Conservation (phyloP, 1,140 invertebrate genomes). For the Drosophila arawakana region DNA sequence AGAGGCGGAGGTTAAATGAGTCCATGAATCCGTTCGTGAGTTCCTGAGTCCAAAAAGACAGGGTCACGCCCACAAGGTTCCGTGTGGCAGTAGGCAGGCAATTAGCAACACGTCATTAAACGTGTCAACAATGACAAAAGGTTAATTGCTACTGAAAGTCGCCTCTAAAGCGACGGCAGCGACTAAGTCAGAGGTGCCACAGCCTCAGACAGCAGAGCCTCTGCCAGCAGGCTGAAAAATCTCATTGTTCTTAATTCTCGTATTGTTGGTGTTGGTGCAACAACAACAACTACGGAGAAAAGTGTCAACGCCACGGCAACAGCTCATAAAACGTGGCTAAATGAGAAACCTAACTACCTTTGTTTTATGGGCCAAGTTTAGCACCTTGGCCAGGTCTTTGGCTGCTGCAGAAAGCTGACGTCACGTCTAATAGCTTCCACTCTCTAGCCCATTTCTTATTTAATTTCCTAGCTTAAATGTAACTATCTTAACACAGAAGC, state of each 20-base stretch:
- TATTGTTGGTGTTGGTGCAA: slow-evolving; percentile 11
- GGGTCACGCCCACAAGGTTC: slow-evolving; percentile 41
- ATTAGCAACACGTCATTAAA: slow-evolving; percentile 79
- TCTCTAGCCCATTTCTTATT: slow-evolving; percentile 16
- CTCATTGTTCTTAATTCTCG: slow-evolving; percentile 45
- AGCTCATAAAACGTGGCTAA: slow-evolving; percentile 39
- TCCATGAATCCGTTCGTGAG: not conserved
- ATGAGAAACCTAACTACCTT: slow-evolving; percentile 41
- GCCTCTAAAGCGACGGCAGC: slow-evolving; percentile 1
- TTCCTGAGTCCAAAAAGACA: slow-evolving; percentile 37
- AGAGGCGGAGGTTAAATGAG: slow-evolving; percentile 13
- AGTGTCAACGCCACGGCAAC: slow-evolving; percentile 13
- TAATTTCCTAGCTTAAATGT: not conserved
- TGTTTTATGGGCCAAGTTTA: slow-evolving; percentile 44
- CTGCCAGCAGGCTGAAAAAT: slow-evolving; percentile 26
- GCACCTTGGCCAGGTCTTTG: slow-evolving; percentile 41
- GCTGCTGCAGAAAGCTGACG: slow-evolving; percentile 21
- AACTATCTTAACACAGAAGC: no score
- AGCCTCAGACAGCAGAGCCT: not conserved
- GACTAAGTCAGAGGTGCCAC: not conserved
- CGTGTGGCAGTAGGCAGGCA: slow-evolving; percentile 53
- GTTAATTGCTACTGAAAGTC: slow-evolving; percentile 68
- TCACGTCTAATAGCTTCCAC: slow-evolving; percentile 16
- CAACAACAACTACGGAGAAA: slow-evolving; percentile 1
- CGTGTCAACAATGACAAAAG: slow-evolving; percentile 75